Conservation (phyloP, 2,113 vertebrate genomes). For the Notothenia coriiceps region DNA sequence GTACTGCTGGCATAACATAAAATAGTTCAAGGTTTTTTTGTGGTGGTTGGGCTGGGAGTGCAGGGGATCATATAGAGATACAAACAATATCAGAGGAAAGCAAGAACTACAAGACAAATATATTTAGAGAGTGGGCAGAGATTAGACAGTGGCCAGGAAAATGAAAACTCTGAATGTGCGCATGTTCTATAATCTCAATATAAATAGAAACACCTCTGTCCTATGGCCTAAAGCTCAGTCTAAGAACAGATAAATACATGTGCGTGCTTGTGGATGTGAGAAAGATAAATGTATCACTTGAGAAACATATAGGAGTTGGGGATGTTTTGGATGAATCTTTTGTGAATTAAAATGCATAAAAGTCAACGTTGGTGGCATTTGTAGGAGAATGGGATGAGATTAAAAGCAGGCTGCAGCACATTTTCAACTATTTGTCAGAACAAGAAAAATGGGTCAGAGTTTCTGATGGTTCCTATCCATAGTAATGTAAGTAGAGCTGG, state of each 20-base stretch:
- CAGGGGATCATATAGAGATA: slow-evolving; percentile 36
- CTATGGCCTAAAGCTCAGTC: slow-evolving; percentile 46
- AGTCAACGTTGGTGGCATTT: slow-evolving; percentile 33
- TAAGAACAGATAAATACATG: slow-evolving; percentile 18
- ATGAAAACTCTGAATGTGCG: slow-evolving; percentile 41
- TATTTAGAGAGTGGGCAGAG: slow-evolving; percentile 43
- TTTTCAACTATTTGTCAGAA: slow-evolving; percentile 18
- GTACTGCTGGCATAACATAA: slow-evolving; percentile 23
- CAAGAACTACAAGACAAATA: slow-evolving; percentile 31
- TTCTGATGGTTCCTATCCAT: slow-evolving; percentile 15
- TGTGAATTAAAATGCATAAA: background rate
- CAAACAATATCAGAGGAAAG: slow-evolving; percentile 21
- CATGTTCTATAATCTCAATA: slow-evolving; percentile 35
- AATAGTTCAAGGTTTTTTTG: slow-evolving; percentile 21
- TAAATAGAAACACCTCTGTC: slow-evolving; percentile 41
- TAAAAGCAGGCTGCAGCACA: slow-evolving; percentile 27
- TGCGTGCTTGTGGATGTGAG: slow-evolving; percentile 2
- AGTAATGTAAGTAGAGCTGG: slow-evolving; percentile 28
- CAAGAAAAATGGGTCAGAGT: slow-evolving; percentile 35
- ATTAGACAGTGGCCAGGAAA: slow-evolving; percentile 45
- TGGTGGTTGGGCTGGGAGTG: background rate
- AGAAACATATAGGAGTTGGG: background rate
- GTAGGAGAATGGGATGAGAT: slow-evolving; percentile 2
- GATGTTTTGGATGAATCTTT: slow-evolving; percentile 22
- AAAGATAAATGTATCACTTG: background rate